These are phyloP conservation scores for Sturnus vulgaris DNA, from an alignment of 2,113 vertebrate genomes.

Conservation along the genomic window DNA sequence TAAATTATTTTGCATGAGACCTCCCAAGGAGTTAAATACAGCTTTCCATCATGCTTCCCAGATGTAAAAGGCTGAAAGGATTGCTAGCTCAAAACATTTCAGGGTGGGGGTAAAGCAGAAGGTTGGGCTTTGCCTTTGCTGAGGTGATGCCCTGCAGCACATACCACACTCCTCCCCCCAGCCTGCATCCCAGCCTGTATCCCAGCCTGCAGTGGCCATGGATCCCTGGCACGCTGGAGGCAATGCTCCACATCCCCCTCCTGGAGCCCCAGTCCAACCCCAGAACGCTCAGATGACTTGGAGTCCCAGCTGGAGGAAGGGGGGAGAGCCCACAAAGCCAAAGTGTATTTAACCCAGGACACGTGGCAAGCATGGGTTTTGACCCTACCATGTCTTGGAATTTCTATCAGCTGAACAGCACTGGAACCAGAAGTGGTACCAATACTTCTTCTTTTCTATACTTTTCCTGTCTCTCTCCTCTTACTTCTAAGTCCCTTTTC, in stretches of 20 bases:
- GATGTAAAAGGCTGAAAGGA: not conserved
- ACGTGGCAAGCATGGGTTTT: not conserved
- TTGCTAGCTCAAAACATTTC: not conserved
- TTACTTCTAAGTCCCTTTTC: not conserved
- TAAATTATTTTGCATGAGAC: not conserved
- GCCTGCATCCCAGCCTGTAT: fast-evolving
- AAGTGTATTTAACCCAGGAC: not conserved
- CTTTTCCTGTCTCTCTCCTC: not conserved
- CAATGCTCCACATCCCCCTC: not conserved
- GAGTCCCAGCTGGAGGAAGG: not conserved
- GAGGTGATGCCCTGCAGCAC: not conserved
- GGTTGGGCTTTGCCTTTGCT: not conserved
- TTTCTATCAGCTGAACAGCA: not conserved
- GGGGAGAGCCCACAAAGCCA: not conserved
- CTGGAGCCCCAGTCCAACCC: not conserved
- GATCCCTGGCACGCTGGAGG: fast-evolving
- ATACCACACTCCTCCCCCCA: fast-evolving
- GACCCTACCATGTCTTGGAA: not conserved
- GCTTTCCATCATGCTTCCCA: not conserved
- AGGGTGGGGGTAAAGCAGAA: not conserved
- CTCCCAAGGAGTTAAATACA: not conserved
- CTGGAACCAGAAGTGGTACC: not conserved
- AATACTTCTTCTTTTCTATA: not conserved
- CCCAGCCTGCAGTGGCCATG: fast-evolving
- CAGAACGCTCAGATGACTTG: not conserved